Evolutionary conservation across 2,113 vertebrate species (phyloP), one percentile per base, ranked within the genome.

Genomic region (Osmerus mordax): DNA sequence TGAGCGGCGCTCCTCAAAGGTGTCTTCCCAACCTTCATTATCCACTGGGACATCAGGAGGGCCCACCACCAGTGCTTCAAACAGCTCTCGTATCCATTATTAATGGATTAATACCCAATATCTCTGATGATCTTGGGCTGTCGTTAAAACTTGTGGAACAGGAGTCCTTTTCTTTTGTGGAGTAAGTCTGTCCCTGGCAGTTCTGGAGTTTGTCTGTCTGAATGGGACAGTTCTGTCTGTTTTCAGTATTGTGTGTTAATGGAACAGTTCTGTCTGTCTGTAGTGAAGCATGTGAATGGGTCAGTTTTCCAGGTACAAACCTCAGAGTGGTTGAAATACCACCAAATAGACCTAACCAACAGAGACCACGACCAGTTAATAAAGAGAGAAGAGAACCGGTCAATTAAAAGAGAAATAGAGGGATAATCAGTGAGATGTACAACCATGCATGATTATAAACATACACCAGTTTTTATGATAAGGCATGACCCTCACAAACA

Each of bases 11-110:
- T 83, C 88, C 90, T 92, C 89, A 91, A 92, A 92, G 91, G 89
- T 92, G 87, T 85, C 88, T 90, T 83, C 83, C 77, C 79, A 76
- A 78, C 78, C 81, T 87, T 88, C 88, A 89, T 89, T 91, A 91
- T 81, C 76, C 86, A 61, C 82, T 85, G 52, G 84, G 83, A 85
- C 80, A 85, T 82, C 84, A 83, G 84, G 79, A 87, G 81, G 7
- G 86, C 87, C 82, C 84, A 81, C 81, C 77, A 83, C 72, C 78
- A 52, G 81, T 67, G 66, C 85, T 88, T 90, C 85, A 89, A 90
- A 91, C 87, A 84, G 90, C 85, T 88, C 89, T 90, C 85, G 84
- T 72, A 91, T 93, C 69, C 81, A 92, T 91, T 92, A 92, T 93
- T 91, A 90, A 91, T 91, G 88, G 70, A 84, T 89, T 92, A 91